Base-by-base conservation (phyloP, 1,140 invertebrate species). In the Drosophila sucinea region DNA sequence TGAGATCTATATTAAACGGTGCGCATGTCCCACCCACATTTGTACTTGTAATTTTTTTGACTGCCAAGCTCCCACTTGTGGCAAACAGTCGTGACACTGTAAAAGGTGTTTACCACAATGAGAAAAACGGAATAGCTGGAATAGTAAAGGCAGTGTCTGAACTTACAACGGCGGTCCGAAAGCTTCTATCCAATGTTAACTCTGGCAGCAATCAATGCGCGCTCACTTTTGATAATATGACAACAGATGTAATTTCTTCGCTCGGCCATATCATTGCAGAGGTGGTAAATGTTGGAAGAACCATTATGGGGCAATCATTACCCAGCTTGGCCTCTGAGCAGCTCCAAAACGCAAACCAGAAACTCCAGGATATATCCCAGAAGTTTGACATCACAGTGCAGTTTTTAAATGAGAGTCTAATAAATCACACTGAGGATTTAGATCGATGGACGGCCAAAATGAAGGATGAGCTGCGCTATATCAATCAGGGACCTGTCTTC, bases 391-490 rank as follows among this genome's bases (percentile, higher is more conserved):
- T 35, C 5, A 66, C 64, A 5, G 66, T 65, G 4, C 17, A 67
- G n/a, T 33, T 40, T 57, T n/a, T 77, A 0, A 70, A 79, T 54
- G 60, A 79, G 29, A 79, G 44, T n/a, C 63, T 72, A 1, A 66
- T 71, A 10, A 62, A 79, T 33, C 61, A 68, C 10, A 62, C 35
- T 4, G 60, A 41, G 51, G 51, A 56, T 1, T 41, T 56, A 17
- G 66, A 77, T 30, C 30, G 38, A 41, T 68, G 64, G 70, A 60
- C 60, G 4, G n/a, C 44, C 4, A 61, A 70, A 8, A 6, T 67
- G 0, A 70, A 47, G 23, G 27, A 72, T 0, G 56, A 64, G 4
- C 25, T 76, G 32, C 65, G 60, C 3, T 10, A 67, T 8, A 11
- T 56, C 0, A 73, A 79, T 54, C 33, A 69, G 8, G 64, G 38